A percentile compares a stretch with the other conserved stretches of the same genome.
phyloP scores from a whole-genome alignment of 2,888 invertebrate genomes.

The Ectemnius continuus region DNA sequence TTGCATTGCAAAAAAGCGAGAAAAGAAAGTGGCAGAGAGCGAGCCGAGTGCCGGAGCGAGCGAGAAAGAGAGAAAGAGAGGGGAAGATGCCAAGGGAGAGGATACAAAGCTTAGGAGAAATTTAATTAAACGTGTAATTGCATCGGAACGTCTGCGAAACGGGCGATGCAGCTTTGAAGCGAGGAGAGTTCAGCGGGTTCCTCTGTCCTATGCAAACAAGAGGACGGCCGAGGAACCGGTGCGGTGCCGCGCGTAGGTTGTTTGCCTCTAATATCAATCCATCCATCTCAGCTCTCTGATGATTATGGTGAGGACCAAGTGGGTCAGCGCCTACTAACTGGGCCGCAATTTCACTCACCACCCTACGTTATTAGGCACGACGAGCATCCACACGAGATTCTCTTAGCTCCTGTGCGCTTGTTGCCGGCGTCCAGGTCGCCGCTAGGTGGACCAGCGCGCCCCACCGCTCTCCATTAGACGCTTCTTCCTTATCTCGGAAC shows the following conservation, averaged over 20 bases:
- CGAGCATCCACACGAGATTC: no score
- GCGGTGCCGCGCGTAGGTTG: conserved; percentile 28
- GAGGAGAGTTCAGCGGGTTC: conserved; percentile 1
- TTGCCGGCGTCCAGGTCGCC: no score
- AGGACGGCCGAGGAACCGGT: conserved; percentile 17
- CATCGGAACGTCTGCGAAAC: conserved; percentile 13
- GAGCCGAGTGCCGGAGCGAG: no score
- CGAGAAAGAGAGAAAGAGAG: no score
- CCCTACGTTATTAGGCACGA: conserved; percentile 46
- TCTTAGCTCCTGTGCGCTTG: no score
- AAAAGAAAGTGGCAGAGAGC: no score
- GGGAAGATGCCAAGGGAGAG: no score
- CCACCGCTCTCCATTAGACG: neutral
- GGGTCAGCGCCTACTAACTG: conserved; percentile 56
- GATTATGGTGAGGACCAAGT: conserved; percentile 56
- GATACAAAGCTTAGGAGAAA: neutral
- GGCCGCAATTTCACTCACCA: conserved; percentile 60
- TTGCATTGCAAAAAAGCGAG: no score
- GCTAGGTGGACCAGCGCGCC: no score
- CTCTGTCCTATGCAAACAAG: conserved; percentile 42
- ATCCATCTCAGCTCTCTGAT: conserved; percentile 36
- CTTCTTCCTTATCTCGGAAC: neutral
- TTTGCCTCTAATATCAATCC: conserved; percentile 56
- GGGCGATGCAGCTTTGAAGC: conserved; percentile 23
- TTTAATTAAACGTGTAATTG: conserved; percentile 28